A percentile compares a stretch with the other conserved stretches of the same genome.
Conservation (phyloP, 2,888 invertebrate species). For the Trilocha varians region DNA sequence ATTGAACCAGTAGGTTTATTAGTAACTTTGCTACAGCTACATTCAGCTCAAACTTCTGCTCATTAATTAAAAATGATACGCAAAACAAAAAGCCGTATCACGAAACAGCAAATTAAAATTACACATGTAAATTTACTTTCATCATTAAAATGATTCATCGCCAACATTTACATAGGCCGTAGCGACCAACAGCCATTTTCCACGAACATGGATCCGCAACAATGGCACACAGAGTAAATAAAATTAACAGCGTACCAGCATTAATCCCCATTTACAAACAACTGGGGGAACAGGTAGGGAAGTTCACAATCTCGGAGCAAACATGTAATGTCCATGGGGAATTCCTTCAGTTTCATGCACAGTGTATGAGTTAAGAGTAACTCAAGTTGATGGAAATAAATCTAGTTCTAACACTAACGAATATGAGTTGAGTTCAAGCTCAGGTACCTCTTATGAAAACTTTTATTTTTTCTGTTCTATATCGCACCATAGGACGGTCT, state of each 20-base stretch:
- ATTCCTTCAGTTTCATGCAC: conserved; percentile 7
- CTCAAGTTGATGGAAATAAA: background rate
- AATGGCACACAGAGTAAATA: conserved; percentile 36
- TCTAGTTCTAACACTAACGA: too few relatives aligned
- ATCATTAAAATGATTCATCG: background rate
- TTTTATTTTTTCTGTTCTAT: too few relatives aligned
- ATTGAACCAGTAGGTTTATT: too few relatives aligned
- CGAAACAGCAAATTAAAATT: background rate
- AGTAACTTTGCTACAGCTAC: too few relatives aligned
- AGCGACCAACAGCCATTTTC: conserved; percentile 9
- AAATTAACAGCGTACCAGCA: conserved; percentile 42
- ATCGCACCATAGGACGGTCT: too few relatives aligned
- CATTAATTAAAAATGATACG: background rate
- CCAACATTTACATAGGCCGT: conserved; percentile 4
- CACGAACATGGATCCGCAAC: conserved; percentile 20
- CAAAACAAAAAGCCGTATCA: background rate
- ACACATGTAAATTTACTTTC: background rate
- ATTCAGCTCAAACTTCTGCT: background rate
- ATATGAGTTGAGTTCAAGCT: too few relatives aligned
- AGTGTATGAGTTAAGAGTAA: conserved; percentile 1
- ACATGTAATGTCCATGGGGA: conserved; percentile 38
- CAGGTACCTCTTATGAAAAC: too few relatives aligned
- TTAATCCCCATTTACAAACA: conserved; percentile 47
- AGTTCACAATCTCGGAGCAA: conserved; percentile 41
- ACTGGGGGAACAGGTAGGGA: conserved; percentile 28